Evolutionary conservation across 2,797 vertebrate species (phyloP), one percentile per base, ranked within the genome.

Genomic region (Esox masquinongy): DNA sequence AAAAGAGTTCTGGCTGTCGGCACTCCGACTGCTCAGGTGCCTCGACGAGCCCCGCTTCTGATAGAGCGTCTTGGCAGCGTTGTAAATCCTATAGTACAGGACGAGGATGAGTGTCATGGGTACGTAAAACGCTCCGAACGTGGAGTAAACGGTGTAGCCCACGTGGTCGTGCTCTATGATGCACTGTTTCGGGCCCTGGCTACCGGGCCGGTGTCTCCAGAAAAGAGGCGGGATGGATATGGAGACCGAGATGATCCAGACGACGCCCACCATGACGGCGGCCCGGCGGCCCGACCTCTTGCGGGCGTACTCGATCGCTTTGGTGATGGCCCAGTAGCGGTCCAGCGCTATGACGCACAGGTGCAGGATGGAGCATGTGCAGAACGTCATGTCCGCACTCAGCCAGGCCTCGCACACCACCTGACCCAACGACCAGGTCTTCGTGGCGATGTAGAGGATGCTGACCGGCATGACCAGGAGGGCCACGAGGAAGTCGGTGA

Each of bases 261-360:
- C 95, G 0, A 83, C 88, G 51, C 83, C 87, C 43, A 97, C 93
- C 95, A 97, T 97, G 79, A 91, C 39, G 4, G 90, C 92, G 0
- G 95, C 94, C 1, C 95, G 93, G 61, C 90, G 94, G 0, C 90
- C 87, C 0, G 96, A 97, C 86, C 96, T 93, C 84, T 96, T 96
- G 77, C 94, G 92, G 78, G 95, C 92, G 0, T 97, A 97, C 67
- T 96, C 94, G 0, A 97, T 92, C 1, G 96, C 96, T 0, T 96
- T 94, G 4, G 95, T 97, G 87, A 97, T 97, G 70, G 96, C 96
- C 96, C 96, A 97, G 88, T 97, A 97, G 70, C 96, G 93, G 85
- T 97, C 96, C 80, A 97, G 88, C 0, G 96, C 96, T 56, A 97
- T 97, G 71, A 95, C 95, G 0, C 96, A 96, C 78, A 97, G 91